phyloP scores from a whole-genome alignment of 1,140 invertebrate species.

The Eubasilissa regina region DNA sequence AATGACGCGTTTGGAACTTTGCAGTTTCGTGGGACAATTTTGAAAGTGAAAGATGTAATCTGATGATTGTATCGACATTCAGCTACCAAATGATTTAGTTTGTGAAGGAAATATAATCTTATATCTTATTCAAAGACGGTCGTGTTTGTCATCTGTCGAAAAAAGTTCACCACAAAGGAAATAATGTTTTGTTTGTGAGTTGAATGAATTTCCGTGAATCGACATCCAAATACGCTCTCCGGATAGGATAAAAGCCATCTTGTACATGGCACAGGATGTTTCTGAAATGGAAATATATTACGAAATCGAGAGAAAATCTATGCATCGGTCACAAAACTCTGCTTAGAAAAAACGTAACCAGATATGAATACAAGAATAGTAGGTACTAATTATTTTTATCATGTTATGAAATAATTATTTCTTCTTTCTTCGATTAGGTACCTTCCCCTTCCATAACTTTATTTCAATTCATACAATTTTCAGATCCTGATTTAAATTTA shows the following conservation, averaged over 20 bases:
- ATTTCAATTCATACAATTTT: too few species aligned
- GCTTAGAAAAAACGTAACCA: too few species aligned
- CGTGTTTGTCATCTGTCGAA: constrained; percentile 22
- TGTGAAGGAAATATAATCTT: constrained; percentile 27
- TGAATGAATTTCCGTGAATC: constrained; percentile 35
- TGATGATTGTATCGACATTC: constrained; percentile 24
- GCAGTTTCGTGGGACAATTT: constrained; percentile 2
- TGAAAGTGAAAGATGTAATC: constrained; percentile 5
- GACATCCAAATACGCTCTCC: constrained; percentile 10
- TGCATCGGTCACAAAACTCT: too few species aligned
- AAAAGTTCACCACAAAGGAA: constrained; percentile 19
- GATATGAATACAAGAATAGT: too few species aligned
- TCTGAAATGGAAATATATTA: constrained; percentile 9
- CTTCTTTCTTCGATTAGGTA: too few species aligned
- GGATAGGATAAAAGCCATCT: constrained; percentile 14
- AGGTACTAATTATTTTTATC: too few species aligned
- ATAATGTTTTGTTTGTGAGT: constrained; percentile 20
- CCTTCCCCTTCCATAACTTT: too few species aligned
- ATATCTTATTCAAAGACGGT: constrained; percentile 18
- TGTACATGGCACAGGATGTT: not conserved
- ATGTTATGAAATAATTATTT: too few species aligned
- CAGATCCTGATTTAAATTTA: too few species aligned
- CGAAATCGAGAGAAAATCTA: too few species aligned
- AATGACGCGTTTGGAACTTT: constrained; percentile 2
- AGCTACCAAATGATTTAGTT: constrained; percentile 7